phyloP scores from a whole-genome alignment of 2,797 vertebrate species.

The Gymnocypris eckloni region DNA sequence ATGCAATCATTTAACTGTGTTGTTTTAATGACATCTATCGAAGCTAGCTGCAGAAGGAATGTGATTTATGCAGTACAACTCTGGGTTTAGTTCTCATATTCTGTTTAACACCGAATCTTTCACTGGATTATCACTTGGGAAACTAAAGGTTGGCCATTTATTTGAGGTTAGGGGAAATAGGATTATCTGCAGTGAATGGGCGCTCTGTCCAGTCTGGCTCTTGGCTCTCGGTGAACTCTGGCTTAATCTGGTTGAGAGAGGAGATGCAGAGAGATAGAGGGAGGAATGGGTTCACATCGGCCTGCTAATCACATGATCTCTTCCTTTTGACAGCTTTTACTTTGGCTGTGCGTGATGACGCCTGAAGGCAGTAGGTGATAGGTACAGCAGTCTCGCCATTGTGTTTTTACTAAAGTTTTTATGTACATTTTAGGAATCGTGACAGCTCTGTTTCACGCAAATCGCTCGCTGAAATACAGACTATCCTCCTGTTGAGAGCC shows the following conservation, averaged over 20 bases:
- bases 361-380: conserved; percentile 37
- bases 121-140: conserved; percentile 5
- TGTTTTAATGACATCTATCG: neutral
- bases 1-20: conserved; percentile 29
- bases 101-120: neutral
- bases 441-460: neutral
- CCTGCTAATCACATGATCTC: conserved; percentile 53
- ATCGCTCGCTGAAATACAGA: conserved; percentile 6
- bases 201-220: conserved; percentile 41
- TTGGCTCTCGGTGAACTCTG: conserved; percentile 45
- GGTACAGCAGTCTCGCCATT: conserved; percentile 2
- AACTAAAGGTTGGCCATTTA: conserved; percentile 24
- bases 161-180: conserved; percentile 43
- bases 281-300: conserved; percentile 47
- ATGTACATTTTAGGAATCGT: neutral
- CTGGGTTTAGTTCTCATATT: neutral
- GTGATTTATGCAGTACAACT: neutral
- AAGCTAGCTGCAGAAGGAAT: conserved; percentile 3
- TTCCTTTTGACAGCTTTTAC: conserved; percentile 36
- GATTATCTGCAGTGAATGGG: conserved; percentile 54
- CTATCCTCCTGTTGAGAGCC: conserved; percentile 7
- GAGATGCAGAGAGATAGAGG: conserved; percentile 46
- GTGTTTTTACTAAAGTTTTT: neutral
- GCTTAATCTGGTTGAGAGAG: conserved; percentile 55
- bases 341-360: conserved; percentile 30